Evolutionary conservation across 2,797 vertebrate genomes (phyloP).

Genomic region (Falco peregrinus): DNA sequence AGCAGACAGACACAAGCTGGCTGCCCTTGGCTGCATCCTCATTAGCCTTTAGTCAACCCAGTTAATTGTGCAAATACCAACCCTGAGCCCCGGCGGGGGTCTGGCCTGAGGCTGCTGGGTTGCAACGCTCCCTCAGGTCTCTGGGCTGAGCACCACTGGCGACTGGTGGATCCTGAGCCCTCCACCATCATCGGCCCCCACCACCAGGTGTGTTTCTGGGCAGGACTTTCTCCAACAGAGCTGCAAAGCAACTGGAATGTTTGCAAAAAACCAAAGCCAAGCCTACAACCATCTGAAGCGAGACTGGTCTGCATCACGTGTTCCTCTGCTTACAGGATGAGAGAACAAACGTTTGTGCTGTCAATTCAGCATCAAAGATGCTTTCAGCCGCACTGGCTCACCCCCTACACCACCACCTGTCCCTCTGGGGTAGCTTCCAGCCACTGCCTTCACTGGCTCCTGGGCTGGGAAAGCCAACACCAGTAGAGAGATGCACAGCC

Average conservation of each 20-base stretch:
- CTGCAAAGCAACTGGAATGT: not conserved
- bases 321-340: not conserved
- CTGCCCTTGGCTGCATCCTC: not conserved
- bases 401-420: not conserved
- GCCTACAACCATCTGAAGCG: not conserved
- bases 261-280: not conserved
- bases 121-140: not conserved
- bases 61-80: not conserved
- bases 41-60: not conserved
- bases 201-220: fast-evolving
- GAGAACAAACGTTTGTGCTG: not conserved
- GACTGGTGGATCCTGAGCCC: not conserved
- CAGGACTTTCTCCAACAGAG: not conserved
- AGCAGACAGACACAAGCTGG: not conserved
- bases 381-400: not conserved
- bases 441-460: not conserved
- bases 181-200: not conserved
- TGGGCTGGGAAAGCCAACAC: not conserved
- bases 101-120: not conserved
- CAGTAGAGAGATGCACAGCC: not conserved
- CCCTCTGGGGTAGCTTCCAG: not conserved
- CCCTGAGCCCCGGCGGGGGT: fast-evolving
- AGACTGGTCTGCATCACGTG: not conserved
- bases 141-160: not conserved
- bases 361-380: not conserved